Percentiles rank a stretch among this genome's conserved stretches.
These are phyloP conservation scores for Tenthredo amoena DNA, from an alignment of 2,888 invertebrate species.

Conservation along the genomic window DNA sequence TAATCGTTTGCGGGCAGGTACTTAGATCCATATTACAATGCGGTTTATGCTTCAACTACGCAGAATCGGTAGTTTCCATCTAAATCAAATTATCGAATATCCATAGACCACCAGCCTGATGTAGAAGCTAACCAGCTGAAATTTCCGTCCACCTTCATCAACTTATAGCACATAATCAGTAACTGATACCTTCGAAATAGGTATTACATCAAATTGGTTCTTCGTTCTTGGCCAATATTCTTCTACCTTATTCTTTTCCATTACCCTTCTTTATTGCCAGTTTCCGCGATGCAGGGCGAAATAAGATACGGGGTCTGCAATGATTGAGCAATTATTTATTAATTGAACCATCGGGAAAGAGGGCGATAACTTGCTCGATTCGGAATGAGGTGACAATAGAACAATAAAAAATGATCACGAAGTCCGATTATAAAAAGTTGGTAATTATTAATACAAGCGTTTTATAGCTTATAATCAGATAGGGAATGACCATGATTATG, in stretches of 20 bases:
- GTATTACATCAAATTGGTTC: neutral
- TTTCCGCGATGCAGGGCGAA: neutral
- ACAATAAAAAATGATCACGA: neutral
- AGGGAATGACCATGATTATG: too few species aligned
- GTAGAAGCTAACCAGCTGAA: neutral
- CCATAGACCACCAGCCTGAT: neutral
- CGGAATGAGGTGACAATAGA: neutral
- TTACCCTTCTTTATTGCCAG: neutral
- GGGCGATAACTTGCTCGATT: neutral
- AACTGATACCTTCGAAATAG: neutral
- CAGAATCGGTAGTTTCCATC: neutral
- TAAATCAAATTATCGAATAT: neutral
- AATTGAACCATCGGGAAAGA: neutral
- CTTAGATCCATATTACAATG: neutral
- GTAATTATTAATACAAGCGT: neutral
- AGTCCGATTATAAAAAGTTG: neutral
- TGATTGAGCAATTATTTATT: neutral
- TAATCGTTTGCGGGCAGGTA: neutral
- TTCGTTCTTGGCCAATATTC: neutral
- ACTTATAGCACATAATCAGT: neutral
- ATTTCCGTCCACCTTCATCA: neutral
- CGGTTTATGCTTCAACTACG: neutral
- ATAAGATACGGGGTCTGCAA: neutral
- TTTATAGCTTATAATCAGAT: too few species aligned
- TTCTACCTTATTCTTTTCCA: neutral